Evolutionary conservation across 2,797 vertebrate species (phyloP).

Genomic region (Centroberyx gerrardi): DNA sequence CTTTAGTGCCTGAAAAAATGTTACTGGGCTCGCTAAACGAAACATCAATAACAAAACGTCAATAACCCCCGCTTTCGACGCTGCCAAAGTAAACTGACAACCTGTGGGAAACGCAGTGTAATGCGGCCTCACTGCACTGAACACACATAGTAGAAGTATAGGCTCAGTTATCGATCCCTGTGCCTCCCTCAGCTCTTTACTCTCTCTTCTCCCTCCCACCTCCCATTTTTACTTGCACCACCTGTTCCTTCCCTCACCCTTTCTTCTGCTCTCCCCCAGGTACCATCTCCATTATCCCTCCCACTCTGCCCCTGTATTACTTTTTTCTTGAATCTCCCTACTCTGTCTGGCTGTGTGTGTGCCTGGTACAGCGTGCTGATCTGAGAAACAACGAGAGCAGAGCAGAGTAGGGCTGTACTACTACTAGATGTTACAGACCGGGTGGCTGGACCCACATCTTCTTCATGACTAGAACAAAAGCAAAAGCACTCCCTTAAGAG

Average conservation of each 20-base stretch:
- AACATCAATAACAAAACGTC: not conserved
- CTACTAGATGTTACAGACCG: slow-evolving; percentile 25
- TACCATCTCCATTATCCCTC: not conserved
- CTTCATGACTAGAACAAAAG: slow-evolving; percentile 21
- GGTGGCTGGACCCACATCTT: slow-evolving; percentile 36
- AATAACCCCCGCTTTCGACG: not conserved
- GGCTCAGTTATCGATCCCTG: slow-evolving; percentile 16
- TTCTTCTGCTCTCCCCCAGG: not conserved
- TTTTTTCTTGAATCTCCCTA: not conserved
- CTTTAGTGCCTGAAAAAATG: not conserved
- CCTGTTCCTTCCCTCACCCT: not conserved
- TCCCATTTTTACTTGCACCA: not conserved
- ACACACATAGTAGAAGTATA: not conserved
- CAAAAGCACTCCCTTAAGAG: slow-evolving; percentile 18
- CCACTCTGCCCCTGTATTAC: not conserved
- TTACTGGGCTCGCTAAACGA: not conserved
- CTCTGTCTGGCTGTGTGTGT: not conserved
- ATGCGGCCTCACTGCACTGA: not conserved
- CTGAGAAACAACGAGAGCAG: slow-evolving; percentile 14
- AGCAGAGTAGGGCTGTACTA: slow-evolving; percentile 22
- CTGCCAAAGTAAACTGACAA: not conserved
- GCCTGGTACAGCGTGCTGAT: slow-evolving; percentile 11
- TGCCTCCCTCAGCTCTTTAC: slow-evolving; percentile 6
- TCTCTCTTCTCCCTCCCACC: slow-evolving; percentile 4
- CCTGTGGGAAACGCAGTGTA: too few relatives aligned